Evolutionary conservation across 2,888 invertebrate species (phyloP), one percentile per base, ranked within the genome.

Genomic region (Pimpla rufipes): DNA sequence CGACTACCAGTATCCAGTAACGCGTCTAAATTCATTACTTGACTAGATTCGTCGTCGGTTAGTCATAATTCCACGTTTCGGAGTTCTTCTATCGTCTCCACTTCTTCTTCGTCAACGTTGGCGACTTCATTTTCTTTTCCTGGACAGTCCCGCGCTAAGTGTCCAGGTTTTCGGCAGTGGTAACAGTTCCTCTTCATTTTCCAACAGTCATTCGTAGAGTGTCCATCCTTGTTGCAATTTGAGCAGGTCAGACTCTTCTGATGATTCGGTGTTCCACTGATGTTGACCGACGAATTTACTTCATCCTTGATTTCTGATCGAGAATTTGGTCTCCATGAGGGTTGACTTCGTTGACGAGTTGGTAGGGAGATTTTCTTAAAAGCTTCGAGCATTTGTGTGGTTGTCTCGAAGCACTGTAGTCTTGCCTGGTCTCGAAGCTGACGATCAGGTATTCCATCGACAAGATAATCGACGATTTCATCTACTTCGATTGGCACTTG

Each of bases 361-460:
- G 18, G 10, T 23, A 55, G 11, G 10, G 55, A 8, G 16, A 55
- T 55, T 3, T 10, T 13, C 11, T 21, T 55, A 55, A 55, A 55
- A 21, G 23, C 23, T 55, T 55, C 55, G 2, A 55, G 23, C 6
- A 55, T 18, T 3, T 55, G 8, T 11, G 55, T 4, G 21, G 21
- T 11, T 0, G 55, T 23, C 11, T 67, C 67, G 11, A 80, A 85
- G 18, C 64, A 59, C 45, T 75, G 73, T 47, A 86, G 70, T 1
- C 76, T 73, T 13, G 84, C 83, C 21, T 84, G 84, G 55, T 85
- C 79, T 55, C 68, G 73, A 3, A 85, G 42, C 16, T 79, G 16
- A 2, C 52, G 40, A 11, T 77, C 66, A 4, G 85, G 83, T 45
- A 86, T 86, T 18, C 85, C 85, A 0, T 86, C 85, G 10, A 86